A percentile compares a stretch with the other conserved stretches of the same genome.
Evolutionary conservation across 2,888 invertebrate genomes (phyloP).

Genomic region (Caprella mutica): DNA sequence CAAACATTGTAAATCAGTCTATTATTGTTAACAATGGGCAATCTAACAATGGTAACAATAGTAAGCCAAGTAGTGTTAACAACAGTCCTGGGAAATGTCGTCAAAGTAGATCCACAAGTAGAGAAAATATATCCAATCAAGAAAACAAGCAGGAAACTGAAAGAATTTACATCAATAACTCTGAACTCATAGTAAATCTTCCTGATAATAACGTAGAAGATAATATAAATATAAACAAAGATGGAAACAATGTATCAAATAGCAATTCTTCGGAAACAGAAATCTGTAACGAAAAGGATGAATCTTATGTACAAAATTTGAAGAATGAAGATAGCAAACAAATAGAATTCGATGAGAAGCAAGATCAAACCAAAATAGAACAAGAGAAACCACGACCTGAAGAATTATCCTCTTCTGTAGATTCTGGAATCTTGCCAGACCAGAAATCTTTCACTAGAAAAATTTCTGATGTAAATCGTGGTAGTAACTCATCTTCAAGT

Average conservation of each 20-base stretch:
- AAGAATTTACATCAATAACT: too few species aligned
- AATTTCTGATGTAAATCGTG: not conserved
- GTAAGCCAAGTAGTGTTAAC: not conserved
- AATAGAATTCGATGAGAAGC: too few species aligned
- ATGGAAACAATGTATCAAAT: not conserved
- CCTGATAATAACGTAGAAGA: too few species aligned
- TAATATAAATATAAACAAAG: too few species aligned
- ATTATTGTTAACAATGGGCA: not conserved
- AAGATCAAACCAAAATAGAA: too few species aligned
- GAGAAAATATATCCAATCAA: not conserved
- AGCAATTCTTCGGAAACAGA: too few species aligned
- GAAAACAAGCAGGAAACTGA: too few species aligned
- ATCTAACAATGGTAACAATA: not conserved
- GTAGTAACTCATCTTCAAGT: not conserved
- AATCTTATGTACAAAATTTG: not conserved
- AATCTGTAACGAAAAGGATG: not conserved
- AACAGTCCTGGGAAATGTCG: not conserved
- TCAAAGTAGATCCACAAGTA: not conserved
- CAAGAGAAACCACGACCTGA: too few species aligned
- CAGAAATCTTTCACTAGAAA: not conserved
- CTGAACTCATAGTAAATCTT: too few species aligned
- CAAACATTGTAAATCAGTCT: not conserved
- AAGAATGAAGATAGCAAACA: not conserved
- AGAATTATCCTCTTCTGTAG: constrained; percentile 1
- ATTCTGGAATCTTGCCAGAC: constrained; percentile 8